Conservation (phyloP, 2,797 vertebrate species). For the Coilia nasus region DNA sequence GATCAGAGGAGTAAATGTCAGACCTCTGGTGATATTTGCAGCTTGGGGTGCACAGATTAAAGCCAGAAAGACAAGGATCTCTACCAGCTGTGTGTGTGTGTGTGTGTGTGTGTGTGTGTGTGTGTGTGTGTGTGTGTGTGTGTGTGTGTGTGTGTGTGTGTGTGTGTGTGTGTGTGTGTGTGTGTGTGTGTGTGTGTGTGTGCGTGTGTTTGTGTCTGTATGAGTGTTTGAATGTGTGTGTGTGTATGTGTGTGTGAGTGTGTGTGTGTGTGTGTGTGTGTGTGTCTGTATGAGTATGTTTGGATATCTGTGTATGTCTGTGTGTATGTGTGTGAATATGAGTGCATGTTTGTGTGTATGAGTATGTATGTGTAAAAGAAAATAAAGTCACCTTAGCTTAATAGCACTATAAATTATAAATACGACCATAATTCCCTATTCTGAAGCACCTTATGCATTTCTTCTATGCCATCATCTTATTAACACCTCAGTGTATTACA, state of each 20-base stretch:
- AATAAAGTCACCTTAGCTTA: neutral
- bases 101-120: neutral
- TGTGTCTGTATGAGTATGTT: neutral
- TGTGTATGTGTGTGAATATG: too few species aligned
- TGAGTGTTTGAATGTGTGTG: neutral
- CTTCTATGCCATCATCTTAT: neutral
- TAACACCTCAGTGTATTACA: neutral
- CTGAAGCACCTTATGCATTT: neutral
- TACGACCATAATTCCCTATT: neutral
- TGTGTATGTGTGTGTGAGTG: neutral
- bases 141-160: neutral
- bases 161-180: too few species aligned
- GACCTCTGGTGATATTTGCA: neutral
- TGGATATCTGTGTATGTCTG: too few species aligned
- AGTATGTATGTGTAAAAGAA: neutral
- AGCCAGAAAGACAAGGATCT: constrained; percentile 2
- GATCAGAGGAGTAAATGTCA: constrained; percentile 20
- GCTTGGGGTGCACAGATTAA: neutral
- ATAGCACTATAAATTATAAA: neutral
- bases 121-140: neutral
- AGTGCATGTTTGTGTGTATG: neutral
- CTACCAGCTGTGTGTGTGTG: neutral
- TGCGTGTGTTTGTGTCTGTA: neutral
- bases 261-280: neutral
- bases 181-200: too few species aligned